Percentiles rank a stretch among this genome's conserved stretches.
These are phyloP conservation scores for Corythornis madagascariensis DNA, from an alignment of 2,113 vertebrate species.

Conservation along the genomic window DNA sequence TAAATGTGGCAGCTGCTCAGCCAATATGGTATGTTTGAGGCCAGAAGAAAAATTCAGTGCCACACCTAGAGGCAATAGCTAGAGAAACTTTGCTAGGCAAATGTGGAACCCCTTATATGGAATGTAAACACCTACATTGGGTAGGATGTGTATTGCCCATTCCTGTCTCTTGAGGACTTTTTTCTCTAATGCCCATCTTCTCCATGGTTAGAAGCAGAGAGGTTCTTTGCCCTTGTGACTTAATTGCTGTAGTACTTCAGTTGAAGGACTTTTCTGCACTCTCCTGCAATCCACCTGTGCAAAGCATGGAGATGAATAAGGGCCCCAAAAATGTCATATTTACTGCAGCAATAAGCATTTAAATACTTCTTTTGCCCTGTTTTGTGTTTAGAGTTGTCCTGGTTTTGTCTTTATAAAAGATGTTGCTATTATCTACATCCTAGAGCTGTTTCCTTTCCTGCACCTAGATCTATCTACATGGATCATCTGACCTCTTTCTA, in stretches of 20 bases:
- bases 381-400: not conserved
- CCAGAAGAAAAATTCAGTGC: not conserved
- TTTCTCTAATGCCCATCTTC: not conserved
- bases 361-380: not conserved
- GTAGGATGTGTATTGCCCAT: not conserved
- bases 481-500: not conserved
- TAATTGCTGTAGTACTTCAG: not conserved
- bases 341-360: not conserved
- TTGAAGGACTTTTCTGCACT: not conserved
- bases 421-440: accelerated
- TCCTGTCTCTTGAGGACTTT: not conserved
- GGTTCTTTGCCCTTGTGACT: not conserved
- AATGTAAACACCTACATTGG: not conserved
- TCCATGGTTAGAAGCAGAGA: not conserved
- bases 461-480: accelerated
- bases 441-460: not conserved
- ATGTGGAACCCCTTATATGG: not conserved
- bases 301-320: not conserved
- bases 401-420: not conserved
- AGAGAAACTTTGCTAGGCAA: not conserved
- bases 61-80: not conserved
- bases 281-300: not conserved
- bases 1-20: not conserved
- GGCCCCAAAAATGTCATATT: not conserved
- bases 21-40: not conserved